Evolutionary conservation across 2,113 vertebrate genomes (phyloP), one percentile per base, ranked within the genome.

Genomic region (Rutilus rutilus): DNA sequence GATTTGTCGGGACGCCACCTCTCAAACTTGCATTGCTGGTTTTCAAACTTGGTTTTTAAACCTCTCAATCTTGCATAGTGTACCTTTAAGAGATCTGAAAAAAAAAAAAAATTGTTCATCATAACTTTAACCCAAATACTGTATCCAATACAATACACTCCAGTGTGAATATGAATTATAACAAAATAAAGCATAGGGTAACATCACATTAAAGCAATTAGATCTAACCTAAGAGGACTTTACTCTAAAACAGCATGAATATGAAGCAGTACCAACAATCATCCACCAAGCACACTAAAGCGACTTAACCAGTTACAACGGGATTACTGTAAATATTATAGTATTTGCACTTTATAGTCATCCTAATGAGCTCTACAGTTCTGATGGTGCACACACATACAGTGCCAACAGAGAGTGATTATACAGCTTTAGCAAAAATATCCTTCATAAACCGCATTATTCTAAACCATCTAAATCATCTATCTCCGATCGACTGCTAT

Each of bases 381-480:
- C 30, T 78, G 17, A 52, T 47, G 76, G 62, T 88, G 90, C 90
- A 91, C 89, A 92, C 93, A 94, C 50, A 76, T 42, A 30, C 52
- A 65, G 47, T 36, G 83, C 77, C 78, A 81, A 50, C 71, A 64
- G 54, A 80, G 52, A 86, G 92, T 92, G 92, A 93, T 94, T 92
- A 93, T 90, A 90, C 89, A 88, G 91, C 87, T 93, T 94, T 92
- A 90, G 91, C 92, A 93, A 93, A 93, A 93, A 91, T 92, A 94
- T 93, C 91, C 93, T 86, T 42, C 88, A 93, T 93, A 86, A 93
- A 94, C 91, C 90, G 90, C 91, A 93, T 93, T 93, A 94, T 94
- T 93, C 93, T 95, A 94, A 95, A 94, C 91, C 91, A 93, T 93
- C 93, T 93, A 93, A 95, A 94, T 95, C 92, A 94, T 93, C 92